Conservation (phyloP, 1,140 invertebrate genomes). For the Bemisia tabaci region DNA sequence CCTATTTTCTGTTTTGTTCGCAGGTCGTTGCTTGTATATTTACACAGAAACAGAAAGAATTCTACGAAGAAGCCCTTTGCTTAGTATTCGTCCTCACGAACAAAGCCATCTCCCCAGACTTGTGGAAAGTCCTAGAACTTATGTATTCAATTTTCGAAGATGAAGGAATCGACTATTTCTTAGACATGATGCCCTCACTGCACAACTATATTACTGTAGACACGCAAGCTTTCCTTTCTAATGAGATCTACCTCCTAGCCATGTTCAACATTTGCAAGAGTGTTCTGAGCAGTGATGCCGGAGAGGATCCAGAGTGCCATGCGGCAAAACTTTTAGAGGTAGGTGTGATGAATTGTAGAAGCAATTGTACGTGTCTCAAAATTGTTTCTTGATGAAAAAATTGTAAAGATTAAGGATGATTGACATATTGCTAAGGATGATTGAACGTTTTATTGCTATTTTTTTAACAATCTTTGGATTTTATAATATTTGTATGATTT, state of each 20-base stretch:
- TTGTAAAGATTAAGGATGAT: too few relatives aligned
- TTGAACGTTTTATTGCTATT: too few relatives aligned
- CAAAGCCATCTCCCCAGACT: slow-evolving; percentile 73
- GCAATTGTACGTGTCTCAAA: too few relatives aligned
- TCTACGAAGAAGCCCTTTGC: slow-evolving; percentile 90
- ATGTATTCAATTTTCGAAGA: slow-evolving; percentile 81
- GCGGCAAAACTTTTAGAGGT: slow-evolving; percentile 94
- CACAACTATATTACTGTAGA: slow-evolving; percentile 97
- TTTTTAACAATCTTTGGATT: too few relatives aligned
- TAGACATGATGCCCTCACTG: slow-evolving; percentile 96
- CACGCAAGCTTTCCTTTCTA: slow-evolving; percentile 79
- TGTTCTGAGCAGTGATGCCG: slow-evolving; percentile 64
- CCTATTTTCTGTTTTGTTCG: neutral
- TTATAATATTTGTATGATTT: too few relatives aligned
- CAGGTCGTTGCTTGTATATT: neutral
- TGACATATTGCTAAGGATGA: too few relatives aligned
- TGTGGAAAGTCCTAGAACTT: slow-evolving; percentile 92
- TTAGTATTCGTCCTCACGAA: slow-evolving; percentile 85
- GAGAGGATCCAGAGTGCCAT: slow-evolving; percentile 92
- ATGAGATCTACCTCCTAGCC: slow-evolving; percentile 75
- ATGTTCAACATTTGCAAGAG: slow-evolving; percentile 94
- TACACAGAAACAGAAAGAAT: slow-evolving; percentile 44
- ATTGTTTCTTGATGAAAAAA: too few relatives aligned
- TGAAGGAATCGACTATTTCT: slow-evolving; percentile 93
- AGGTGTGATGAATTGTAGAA: too few relatives aligned